These are phyloP conservation scores for Ylistrum balloti DNA, from an alignment of 1,140 invertebrate genomes.

Conservation along the genomic window DNA sequence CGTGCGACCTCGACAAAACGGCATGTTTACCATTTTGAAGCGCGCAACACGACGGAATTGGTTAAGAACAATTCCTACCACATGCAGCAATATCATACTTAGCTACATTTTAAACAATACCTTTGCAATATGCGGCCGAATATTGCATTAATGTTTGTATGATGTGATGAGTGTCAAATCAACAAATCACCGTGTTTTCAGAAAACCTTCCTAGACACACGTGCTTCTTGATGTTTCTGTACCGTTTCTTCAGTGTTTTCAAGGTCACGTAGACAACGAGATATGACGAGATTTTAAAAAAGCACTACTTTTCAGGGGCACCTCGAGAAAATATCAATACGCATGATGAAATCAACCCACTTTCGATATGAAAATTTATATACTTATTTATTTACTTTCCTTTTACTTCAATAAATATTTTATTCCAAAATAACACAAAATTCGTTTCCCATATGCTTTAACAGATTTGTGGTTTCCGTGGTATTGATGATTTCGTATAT, in stretches of 20 bases:
- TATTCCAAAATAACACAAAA: neutral
- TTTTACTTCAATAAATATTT: neutral
- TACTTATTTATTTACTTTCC: neutral
- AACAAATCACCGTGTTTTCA: slow-evolving; percentile 20
- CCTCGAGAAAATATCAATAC: slow-evolving; percentile 43
- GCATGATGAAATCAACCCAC: slow-evolving; percentile 32
- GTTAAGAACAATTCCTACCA: neutral
- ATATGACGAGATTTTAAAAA: neutral
- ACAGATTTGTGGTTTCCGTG: neutral
- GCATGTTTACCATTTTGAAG: slow-evolving; percentile 20
- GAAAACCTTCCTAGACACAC: neutral
- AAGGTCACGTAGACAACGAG: slow-evolving; percentile 24
- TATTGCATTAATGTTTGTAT: slow-evolving; percentile 40
- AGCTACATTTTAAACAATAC: neutral
- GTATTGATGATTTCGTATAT: slow-evolving; percentile 23
- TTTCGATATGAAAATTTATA: neutral
- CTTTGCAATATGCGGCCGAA: neutral
- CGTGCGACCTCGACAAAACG: slow-evolving; percentile 30
- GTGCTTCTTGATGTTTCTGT: slow-evolving; percentile 5
- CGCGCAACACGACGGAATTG: neutral
- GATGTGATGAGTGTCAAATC: neutral
- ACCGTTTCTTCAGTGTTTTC: slow-evolving; percentile 15
- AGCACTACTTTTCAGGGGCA: slow-evolving; percentile 45
- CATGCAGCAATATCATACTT: neutral
- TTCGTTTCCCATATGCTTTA: neutral